These are phyloP conservation scores for Rhynchonycteris naso DNA, from an alignment of 2,797 vertebrate species.

Conservation along the genomic window DNA sequence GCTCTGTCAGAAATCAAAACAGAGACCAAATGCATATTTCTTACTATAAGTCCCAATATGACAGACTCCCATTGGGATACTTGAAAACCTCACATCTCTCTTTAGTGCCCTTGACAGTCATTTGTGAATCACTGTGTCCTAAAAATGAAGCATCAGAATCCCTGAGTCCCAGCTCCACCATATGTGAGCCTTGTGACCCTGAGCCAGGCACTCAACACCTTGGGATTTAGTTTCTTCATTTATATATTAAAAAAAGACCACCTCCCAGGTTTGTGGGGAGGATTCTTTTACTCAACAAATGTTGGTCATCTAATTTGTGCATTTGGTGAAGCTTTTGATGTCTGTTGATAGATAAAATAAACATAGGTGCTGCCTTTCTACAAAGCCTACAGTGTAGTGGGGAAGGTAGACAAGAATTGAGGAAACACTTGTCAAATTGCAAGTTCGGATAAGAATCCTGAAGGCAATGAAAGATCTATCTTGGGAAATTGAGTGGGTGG, in stretches of 20 bases:
- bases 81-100: neutral
- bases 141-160: neutral
- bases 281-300: neutral
- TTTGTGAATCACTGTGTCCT: neutral
- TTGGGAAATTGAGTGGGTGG: neutral
- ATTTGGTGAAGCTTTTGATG: neutral
- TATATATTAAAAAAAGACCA: neutral
- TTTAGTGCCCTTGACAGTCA: neutral
- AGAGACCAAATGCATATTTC: neutral
- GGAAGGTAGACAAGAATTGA: neutral
- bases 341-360: neutral
- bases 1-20: neutral
- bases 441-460: neutral
- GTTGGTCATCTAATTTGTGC: neutral
- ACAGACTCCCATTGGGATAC: neutral
- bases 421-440: neutral
- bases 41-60: neutral
- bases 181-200: neutral
- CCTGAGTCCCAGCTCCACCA: neutral
- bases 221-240: constrained; percentile 17
- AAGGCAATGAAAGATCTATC: neutral
- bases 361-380: neutral
- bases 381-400: neutral
- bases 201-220: neutral
- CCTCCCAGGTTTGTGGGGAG: neutral